Conservation (phyloP, 1,140 invertebrate species). For the Papilio dardanus region DNA sequence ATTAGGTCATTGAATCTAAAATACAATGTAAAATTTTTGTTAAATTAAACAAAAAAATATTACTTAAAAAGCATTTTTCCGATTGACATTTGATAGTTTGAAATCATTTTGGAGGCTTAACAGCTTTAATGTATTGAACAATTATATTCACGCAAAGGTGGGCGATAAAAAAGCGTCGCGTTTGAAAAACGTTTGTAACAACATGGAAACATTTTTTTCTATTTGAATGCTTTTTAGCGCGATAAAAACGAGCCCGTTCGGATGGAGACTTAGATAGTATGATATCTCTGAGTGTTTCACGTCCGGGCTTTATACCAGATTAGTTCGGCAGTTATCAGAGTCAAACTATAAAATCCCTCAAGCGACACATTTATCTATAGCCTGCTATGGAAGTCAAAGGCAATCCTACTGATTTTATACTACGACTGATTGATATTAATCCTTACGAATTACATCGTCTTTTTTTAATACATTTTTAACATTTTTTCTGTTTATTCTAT, state of each 20-base stretch:
- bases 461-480: background rate
- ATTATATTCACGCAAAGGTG: too few species aligned
- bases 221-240: too few species aligned
- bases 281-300: slow-evolving; percentile 13
- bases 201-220: too few species aligned
- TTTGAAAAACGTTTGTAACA: too few species aligned
- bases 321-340: slow-evolving; percentile 1
- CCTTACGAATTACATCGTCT: background rate
- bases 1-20: slow-evolving; percentile 1
- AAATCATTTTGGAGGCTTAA: too few species aligned
- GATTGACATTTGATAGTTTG: too few species aligned
- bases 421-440: background rate
- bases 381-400: slow-evolving; percentile 1
- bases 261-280: background rate
- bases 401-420: background rate
- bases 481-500: too few species aligned
- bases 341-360: background rate
- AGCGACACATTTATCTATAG: background rate
- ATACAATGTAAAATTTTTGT: background rate
- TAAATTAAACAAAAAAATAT: background rate
- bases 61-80: too few species aligned
- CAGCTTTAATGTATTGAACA: too few species aligned
- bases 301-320: background rate
- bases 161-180: too few species aligned
- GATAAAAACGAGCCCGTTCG: too few species aligned